A percentile compares a stretch with the other conserved stretches of the same genome.
Evolutionary conservation across 2,888 invertebrate genomes (phyloP).

Genomic region (Thera britannica): DNA sequence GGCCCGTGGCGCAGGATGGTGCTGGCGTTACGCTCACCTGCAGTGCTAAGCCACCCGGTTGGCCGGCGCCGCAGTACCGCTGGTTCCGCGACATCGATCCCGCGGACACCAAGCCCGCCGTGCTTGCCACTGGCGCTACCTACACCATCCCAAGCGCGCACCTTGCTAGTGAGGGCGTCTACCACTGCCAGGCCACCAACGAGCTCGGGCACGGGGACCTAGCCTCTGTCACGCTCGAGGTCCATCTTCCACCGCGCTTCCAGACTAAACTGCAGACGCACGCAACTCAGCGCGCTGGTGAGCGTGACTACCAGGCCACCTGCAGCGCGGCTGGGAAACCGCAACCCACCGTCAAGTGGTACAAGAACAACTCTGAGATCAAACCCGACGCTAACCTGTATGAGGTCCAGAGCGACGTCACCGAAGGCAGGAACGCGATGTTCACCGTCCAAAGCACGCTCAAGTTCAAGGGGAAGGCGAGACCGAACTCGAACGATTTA

Average conservation of each 20-base stretch:
- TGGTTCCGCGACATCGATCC: conserved; percentile 93
- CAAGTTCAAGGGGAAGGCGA: conserved; percentile 91
- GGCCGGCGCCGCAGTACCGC: conserved; percentile 94
- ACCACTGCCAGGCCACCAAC: conserved; percentile 95
- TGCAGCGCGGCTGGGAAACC: conserved; percentile 96
- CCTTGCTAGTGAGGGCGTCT: conserved; percentile 93
- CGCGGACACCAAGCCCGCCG: conserved; percentile 85
- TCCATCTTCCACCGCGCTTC: conserved; percentile 95
- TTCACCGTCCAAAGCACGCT: conserved; percentile 93
- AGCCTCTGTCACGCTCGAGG: conserved; percentile 93
- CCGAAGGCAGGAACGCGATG: conserved; percentile 91
- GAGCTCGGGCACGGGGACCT: conserved; percentile 94
- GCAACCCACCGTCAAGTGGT: conserved; percentile 92
- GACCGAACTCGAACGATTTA: conserved; percentile 90
- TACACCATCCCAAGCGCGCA: conserved; percentile 94
- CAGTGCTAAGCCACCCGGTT: conserved; percentile 95
- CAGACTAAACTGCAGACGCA: conserved; percentile 92
- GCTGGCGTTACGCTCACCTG: conserved; percentile 93
- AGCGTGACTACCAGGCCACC: conserved; percentile 90
- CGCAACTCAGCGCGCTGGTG: conserved; percentile 91
- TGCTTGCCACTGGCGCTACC: conserved; percentile 91
- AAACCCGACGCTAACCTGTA: conserved; percentile 91
- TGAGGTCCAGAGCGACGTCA: conserved; percentile 91
- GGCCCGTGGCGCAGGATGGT: conserved; percentile 93
- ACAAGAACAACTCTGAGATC: conserved; percentile 93